phyloP scores from a whole-genome alignment of 2,797 vertebrate genomes.

The Salmo trutta region DNA sequence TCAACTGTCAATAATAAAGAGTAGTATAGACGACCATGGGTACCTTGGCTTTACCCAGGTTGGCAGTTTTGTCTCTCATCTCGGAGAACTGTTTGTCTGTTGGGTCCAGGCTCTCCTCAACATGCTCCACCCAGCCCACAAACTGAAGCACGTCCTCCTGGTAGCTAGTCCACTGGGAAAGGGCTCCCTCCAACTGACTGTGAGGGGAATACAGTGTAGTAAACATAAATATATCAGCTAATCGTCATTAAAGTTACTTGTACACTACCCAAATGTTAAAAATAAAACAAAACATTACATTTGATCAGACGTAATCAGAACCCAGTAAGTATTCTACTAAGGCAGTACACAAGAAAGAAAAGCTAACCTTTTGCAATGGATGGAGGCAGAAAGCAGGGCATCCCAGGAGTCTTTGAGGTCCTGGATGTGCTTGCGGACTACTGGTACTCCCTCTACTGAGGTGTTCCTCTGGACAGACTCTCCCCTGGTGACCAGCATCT shows the following conservation, averaged over 20 bases:
- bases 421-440: conserved; percentile 86
- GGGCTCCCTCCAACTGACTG: conserved; percentile 93
- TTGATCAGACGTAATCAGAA: background rate
- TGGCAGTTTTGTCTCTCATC: conserved; percentile 89
- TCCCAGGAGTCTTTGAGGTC: conserved; percentile 92
- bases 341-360: background rate
- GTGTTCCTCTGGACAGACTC: conserved; percentile 95
- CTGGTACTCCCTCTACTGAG: conserved; percentile 85
- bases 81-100: conserved; percentile 84
- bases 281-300: too few species aligned
- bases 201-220: conserved; percentile 12
- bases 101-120: conserved; percentile 83
- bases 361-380: conserved; percentile 92
- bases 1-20: background rate
- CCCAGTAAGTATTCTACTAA: background rate
- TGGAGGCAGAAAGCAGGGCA: conserved; percentile 85
- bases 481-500: conserved; percentile 90
- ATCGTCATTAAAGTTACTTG: background rate
- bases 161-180: conserved; percentile 97
- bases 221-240: background rate
- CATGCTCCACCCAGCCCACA: conserved; percentile 86
- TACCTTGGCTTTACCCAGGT: conserved; percentile 91
- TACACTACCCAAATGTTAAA: too few species aligned
- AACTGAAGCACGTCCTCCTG: conserved; percentile 94
- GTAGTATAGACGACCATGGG: background rate